Evolutionary conservation across 2,888 invertebrate genomes (phyloP).

Genomic region (Cylloceria caligata): DNA sequence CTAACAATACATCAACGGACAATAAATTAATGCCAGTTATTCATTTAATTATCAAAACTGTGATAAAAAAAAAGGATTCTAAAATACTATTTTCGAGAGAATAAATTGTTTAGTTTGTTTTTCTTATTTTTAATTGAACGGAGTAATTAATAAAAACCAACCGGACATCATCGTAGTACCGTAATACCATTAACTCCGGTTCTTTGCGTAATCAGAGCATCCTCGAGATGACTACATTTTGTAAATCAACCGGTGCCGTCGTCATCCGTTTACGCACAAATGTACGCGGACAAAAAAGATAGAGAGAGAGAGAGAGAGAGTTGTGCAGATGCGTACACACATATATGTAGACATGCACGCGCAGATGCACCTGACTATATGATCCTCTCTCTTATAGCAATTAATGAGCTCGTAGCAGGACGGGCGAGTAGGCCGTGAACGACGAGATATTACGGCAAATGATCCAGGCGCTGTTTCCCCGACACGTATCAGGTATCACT

Average conservation of each 20-base stretch:
- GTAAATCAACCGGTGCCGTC: slow-evolving; percentile 56
- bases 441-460: slow-evolving; percentile 72
- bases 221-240: slow-evolving; percentile 72
- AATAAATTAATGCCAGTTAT: no score
- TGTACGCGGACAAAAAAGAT: background rate
- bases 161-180: no score
- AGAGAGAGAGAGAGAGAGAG: no score
- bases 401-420: slow-evolving; percentile 69
- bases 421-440: slow-evolving; percentile 36
- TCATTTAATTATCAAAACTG: no score
- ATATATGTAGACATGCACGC: background rate
- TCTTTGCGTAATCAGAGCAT: slow-evolving; percentile 46
- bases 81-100: no score
- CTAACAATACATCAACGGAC: no score
- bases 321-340: background rate
- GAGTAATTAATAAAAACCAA: no score
- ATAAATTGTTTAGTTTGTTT: no score
- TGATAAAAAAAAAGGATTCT: no score
- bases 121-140: no score
- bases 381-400: slow-evolving; percentile 58
- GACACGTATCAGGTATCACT: slow-evolving; percentile 14
- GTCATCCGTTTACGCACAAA: background rate
- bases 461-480: slow-evolving; percentile 57
- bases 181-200: no score
- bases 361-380: slow-evolving; percentile 70